Evolutionary conservation across 64 coral and sea anemone genomes (phyloP).

Genomic region (Catalaphyllia jardinei): DNA sequence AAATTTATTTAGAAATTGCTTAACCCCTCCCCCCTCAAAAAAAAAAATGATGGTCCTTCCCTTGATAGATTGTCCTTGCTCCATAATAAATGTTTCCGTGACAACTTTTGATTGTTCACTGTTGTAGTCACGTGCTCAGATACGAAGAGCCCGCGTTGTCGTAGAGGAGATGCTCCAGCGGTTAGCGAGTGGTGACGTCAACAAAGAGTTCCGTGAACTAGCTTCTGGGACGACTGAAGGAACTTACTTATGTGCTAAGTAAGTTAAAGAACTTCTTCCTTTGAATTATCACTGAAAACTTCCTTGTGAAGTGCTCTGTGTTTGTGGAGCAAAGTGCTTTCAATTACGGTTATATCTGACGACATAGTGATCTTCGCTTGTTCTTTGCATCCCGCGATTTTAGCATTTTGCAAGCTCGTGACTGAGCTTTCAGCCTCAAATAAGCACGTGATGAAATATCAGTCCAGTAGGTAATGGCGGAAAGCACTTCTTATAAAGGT

Average conservation of each 20-base stretch:
- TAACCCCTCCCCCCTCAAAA: too few relatives aligned
- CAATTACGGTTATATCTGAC: too few relatives aligned
- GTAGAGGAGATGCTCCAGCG: slow-evolving; percentile 22
- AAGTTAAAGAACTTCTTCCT: background rate
- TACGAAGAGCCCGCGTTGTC: background rate
- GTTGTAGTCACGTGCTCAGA: slow-evolving; percentile 21
- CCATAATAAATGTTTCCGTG: too few relatives aligned
- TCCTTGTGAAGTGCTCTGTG: too few relatives aligned
- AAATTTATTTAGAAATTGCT: too few relatives aligned
- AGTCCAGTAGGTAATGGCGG: background rate
- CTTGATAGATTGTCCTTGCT: too few relatives aligned
- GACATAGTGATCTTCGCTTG: too few relatives aligned
- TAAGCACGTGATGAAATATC: background rate
- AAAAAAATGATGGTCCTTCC: too few relatives aligned
- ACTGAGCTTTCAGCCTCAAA: background rate
- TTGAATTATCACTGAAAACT: background rate
- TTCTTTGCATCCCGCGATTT: too few relatives aligned
- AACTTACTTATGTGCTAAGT: background rate
- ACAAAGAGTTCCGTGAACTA: slow-evolving; percentile 1
- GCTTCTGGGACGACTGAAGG: slow-evolving; percentile 4
- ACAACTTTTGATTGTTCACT: background rate
- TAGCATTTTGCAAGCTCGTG: too few relatives aligned
- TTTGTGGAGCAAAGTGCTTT: too few relatives aligned
- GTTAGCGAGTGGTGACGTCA: slow-evolving; percentile 21
- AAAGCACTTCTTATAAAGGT: background rate